Conservation (phyloP, 2,113 vertebrate species). For the Platycercus adscitus region DNA sequence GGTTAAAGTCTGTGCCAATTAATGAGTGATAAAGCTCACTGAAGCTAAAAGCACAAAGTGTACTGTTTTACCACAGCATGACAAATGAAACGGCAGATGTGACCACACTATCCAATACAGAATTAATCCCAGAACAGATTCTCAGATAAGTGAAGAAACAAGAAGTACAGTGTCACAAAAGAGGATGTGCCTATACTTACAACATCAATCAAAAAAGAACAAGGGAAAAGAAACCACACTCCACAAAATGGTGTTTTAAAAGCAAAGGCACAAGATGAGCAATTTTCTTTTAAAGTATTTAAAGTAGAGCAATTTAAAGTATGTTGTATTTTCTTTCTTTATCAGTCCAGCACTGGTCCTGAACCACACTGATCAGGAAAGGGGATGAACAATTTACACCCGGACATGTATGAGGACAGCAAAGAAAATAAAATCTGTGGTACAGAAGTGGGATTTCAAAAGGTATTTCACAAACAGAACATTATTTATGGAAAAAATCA, state of each 20-base stretch:
- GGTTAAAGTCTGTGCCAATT: neutral
- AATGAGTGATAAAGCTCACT: neutral
- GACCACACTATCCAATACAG: neutral
- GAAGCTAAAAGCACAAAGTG: neutral
- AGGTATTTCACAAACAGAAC: neutral
- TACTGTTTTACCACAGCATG: neutral
- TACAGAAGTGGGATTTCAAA: neutral
- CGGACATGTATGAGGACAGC: neutral
- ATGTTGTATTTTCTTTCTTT: neutral
- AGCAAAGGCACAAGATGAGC: neutral
- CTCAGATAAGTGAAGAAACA: constrained; percentile 8
- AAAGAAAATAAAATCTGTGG: neutral
- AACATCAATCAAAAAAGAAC: neutral
- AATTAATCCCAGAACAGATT: constrained; percentile 12
- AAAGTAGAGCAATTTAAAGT: neutral
- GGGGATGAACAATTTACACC: neutral
- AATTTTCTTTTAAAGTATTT: neutral
- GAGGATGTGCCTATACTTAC: neutral
- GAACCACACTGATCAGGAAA: neutral
- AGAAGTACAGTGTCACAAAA: neutral
- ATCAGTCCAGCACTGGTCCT: neutral
- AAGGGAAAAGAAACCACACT: neutral
- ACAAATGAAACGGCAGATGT: neutral
- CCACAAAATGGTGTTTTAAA: neutral
- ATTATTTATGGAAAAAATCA: neutral